A percentile compares a stretch with the other conserved stretches of the same genome.
phyloP scores from a whole-genome alignment of 2,888 invertebrate genomes.

The Brachypterus glaber region DNA sequence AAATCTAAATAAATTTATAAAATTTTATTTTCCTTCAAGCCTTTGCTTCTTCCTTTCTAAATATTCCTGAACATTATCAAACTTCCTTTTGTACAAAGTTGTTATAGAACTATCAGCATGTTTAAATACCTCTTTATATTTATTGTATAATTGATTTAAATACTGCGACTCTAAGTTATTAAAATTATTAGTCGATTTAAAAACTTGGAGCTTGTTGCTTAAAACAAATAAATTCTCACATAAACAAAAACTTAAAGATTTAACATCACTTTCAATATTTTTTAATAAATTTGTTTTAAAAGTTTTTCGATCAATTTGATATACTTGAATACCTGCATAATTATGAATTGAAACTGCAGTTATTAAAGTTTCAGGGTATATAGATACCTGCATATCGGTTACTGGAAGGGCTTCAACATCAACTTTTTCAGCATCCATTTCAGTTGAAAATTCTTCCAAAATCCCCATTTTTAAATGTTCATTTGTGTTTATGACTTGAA shows the following conservation, averaged over 20 bases:
- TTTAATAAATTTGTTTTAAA: constrained; percentile 17
- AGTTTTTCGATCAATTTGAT: constrained; percentile 36
- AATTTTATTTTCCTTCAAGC: constrained; percentile 45
- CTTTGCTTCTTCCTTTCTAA: constrained; percentile 65
- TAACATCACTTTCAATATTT: constrained; percentile 18
- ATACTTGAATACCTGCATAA: constrained; percentile 38
- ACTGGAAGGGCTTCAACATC: constrained; percentile 48
- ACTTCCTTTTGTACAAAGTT: constrained; percentile 65
- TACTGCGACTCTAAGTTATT: no score
- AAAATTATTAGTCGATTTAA: no score
- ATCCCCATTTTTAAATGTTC: constrained; percentile 32
- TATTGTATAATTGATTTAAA: constrained; percentile 18
- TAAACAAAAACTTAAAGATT: constrained; percentile 21
- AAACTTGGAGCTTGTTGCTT: constrained; percentile 15
- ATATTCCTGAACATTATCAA: constrained; percentile 73
- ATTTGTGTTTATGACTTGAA: constrained; percentile 44
- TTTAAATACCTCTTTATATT: constrained; percentile 19
- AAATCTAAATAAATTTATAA: constrained; percentile 1
- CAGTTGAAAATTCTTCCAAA: constrained; percentile 30
- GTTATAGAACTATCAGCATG: constrained; percentile 40
- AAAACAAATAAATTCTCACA: constrained; percentile 16
- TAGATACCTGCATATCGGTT: constrained; percentile 39
- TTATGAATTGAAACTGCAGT: constrained; percentile 47
- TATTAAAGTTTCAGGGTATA: constrained; percentile 38
- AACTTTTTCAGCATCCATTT: constrained; percentile 48